Base-by-base conservation (phyloP, 1,140 invertebrate genomes). In the Diachasma alloeum region DNA sequence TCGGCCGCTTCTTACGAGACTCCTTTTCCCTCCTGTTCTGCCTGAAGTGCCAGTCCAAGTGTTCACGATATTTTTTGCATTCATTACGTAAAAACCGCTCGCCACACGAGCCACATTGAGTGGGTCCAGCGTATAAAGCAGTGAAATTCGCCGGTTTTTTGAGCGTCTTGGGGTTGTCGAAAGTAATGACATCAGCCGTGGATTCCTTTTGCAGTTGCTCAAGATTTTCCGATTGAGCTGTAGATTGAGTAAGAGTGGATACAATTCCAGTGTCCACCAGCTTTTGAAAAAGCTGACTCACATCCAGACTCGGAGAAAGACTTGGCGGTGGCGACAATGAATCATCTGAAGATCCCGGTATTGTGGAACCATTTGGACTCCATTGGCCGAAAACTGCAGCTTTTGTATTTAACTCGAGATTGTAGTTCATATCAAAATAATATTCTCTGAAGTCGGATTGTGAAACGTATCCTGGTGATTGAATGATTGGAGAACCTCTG, bases 41-140 rank as follows among this genome's bases (percentile, higher is more conserved):
- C 10, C 97, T 90, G 89, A 99, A 99, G 90, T 99, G 98, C 97
- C 98, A 99, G 89, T 99, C 97, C 36, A 99, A 91, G 90, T 99
- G 98, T 85, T 97, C 95, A 78, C 95, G 95, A 85, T 99, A 96
- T 71, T 94, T 93, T 31, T 96, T 94, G 0, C 95, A 96, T 82
- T 96, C 93, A 85, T 97, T 95, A 0, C 95, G 93, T 13, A 94
- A 93, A 87, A 98, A 99, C 46, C 98, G 91, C 36, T 95, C 93
- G n/a, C 97, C 97, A 90, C 97, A 99, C 24, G 96, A 96, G 74
- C 95, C 95, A 89, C 98, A 99, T 87, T 98, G 97, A 90, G 97
- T 96, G 4, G 4, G 4, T 6, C 97, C 97, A 71, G 93, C 91
- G 86, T 97, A 97, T 9, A 98, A 87, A 4, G 89, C 87, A 6